Evolutionary conservation across 2,797 vertebrate species (phyloP), one percentile per base, ranked within the genome.

Genomic region (Oryzias dopingdopingensis): DNA sequence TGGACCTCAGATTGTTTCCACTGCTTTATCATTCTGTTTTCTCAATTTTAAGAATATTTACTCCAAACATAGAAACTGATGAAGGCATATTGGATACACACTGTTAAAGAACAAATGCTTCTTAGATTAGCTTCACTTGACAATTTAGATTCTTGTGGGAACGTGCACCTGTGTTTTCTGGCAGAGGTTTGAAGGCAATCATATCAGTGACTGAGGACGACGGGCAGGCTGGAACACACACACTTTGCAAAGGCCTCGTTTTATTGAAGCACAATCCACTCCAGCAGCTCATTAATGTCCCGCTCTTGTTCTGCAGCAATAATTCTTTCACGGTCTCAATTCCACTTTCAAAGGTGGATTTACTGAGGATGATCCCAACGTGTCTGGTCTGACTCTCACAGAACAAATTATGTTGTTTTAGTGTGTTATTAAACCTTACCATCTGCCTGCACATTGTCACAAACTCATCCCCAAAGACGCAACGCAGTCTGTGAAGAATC

Each of bases 261-360:
- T 53, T 41, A 52, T 41, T 6, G 24, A 13, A 24, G 42, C 52
- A 5, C 10, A 24, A 26, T 22, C 16, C 37, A 14, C 22, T 24
- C 15, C 26, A 42, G 45, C 56, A 17, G 56, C 56, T 58, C 48
- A 43, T 50, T 62, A 48, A 47, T 15, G 32, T 1, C 41, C 41
- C 1, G n/a, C 57, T 43, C 42, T n/a, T 13, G 4, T 0, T 50
- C 61, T 50, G 61, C 29, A 52, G 6, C 15, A 26, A 43, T 13
- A 61, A 61, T 32, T 18, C 44, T 61, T 47, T 40, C 42, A 16
- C 24, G 16, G 41, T 50, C 42, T 56, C 29, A 56, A 22, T 56
- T 46, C 22, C 22, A 42, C 37, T 49, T 59, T 50, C 23, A 29
- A 42, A 50, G 23, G 29, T 56, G 55, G 29, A n/a, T 47, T 50